Evolutionary conservation across 2,113 vertebrate genomes (phyloP).

Genomic region (Panthera uncia): DNA sequence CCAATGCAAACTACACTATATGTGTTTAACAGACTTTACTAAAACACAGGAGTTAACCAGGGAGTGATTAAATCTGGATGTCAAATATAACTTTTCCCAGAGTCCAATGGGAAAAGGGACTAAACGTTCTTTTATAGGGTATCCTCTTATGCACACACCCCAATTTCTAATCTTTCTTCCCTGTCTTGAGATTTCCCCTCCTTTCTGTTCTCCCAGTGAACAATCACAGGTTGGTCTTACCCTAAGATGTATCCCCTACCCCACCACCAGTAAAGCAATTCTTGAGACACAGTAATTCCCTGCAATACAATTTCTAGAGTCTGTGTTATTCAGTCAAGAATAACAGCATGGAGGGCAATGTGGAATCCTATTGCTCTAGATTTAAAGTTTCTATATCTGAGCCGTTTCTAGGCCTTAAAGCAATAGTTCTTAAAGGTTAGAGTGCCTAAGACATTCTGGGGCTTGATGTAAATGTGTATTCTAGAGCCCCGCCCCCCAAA

Average conservation of each 20-base stretch:
- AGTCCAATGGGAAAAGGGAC: not conserved
- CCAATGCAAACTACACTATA: not conserved
- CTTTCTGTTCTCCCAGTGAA: not conserved
- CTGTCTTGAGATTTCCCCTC: not conserved
- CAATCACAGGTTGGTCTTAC: not conserved
- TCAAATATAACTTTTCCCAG: not conserved
- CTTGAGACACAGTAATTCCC: not conserved
- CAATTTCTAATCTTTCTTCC: not conserved
- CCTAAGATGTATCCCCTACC: not conserved
- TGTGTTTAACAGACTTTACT: not conserved
- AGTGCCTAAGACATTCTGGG: not conserved
- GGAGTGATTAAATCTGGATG: not conserved
- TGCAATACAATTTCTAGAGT: not conserved
- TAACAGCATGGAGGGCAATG: not conserved
- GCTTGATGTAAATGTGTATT: not conserved
- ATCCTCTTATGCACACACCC: not conserved
- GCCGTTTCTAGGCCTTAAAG: not conserved
- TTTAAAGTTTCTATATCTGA: not conserved
- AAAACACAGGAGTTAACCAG: not conserved
- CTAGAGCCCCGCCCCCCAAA: not conserved
- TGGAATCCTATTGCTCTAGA: not conserved
- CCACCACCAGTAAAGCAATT: not conserved
- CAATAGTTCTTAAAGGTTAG: not conserved
- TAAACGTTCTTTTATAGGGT: not conserved
- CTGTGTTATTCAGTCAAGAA: not conserved